These are phyloP conservation scores for Rhinella marina DNA, from an alignment of 2,797 vertebrate species.

Conservation along the genomic window DNA sequence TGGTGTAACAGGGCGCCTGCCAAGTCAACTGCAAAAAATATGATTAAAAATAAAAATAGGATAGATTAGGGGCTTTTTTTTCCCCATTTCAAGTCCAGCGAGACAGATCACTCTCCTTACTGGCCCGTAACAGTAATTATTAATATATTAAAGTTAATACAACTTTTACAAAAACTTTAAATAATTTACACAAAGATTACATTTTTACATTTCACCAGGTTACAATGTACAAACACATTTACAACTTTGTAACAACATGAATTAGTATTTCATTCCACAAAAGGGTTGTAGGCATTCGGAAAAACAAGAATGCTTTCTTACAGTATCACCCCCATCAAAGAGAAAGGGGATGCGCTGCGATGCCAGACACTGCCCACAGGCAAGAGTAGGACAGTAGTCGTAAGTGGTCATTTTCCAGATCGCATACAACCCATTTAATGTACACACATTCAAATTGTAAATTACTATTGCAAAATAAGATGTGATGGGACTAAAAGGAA, in stretches of 20 bases:
- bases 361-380: neutral
- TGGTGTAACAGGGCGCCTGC: too few species aligned
- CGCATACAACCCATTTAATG: neutral
- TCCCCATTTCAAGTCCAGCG: neutral
- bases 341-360: neutral
- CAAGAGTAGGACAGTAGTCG: neutral
- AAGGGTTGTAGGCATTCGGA: neutral
- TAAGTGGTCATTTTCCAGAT: neutral
- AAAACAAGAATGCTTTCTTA: neutral
- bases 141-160: neutral
- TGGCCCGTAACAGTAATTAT: neutral
- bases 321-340: neutral
- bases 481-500: neutral
- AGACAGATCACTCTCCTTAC: neutral
- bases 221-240: neutral
- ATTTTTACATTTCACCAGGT: constrained; percentile 17
- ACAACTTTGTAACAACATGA: neutral
- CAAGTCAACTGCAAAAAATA: too few species aligned
- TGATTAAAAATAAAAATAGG: neutral
- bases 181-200: constrained; percentile 16
- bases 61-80: neutral
- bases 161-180: neutral
- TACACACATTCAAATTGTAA: neutral
- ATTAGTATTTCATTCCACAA: neutral
- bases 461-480: neutral